Evolutionary conservation across 2,888 invertebrate species (phyloP), one percentile per base, ranked within the genome.

Genomic region (Lasioglossum calceatum): DNA sequence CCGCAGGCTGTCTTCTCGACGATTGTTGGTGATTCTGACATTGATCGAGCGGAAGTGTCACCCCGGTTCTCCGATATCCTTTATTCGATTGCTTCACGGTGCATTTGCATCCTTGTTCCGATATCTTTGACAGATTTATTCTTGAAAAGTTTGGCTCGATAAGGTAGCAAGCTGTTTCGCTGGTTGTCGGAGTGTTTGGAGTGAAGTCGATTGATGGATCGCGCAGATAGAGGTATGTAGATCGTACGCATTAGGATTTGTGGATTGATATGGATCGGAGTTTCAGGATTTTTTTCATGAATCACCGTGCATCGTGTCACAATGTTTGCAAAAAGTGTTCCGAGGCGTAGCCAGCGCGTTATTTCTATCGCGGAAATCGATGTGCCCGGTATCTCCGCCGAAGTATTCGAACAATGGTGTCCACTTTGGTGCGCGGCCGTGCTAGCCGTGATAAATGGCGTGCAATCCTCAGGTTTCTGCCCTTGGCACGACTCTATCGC

Each of bases 401-500:
- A 78, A 47, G 74, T 82, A 67, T 84, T 85, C 67, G 80, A 80
- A 81, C 90, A 87, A 81, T 74, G 72, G 50, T 85, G 72, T 64
- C 81, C 76, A 71, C 74, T 73, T 58, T 87, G 78, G 75, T 70
- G 47, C 72, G 82, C 78, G 58, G 80, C 47, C 16, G 47, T 19
- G 47, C 47, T 47, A 47, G 47, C 47, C 4, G 47, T 88, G 72
- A 92, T 87, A 77, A 91, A 73, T 77, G 89, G 87, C 54, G 50
- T 39, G 79, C 91, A 87, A 79, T 86, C 84, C 81, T 89, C 84
- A 50, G 77, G 54, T 72, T 81, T 84, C 72, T 87, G 71, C 75
- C 83, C 79, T 77, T 88, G 82, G 78, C 91, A 92, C 76, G 89
- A 91, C 85, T 92, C 77, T 73, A 92, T 85, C 79, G 87, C 85